phyloP scores from a whole-genome alignment of 2,888 invertebrate species.

The Drosophila mimica region DNA sequence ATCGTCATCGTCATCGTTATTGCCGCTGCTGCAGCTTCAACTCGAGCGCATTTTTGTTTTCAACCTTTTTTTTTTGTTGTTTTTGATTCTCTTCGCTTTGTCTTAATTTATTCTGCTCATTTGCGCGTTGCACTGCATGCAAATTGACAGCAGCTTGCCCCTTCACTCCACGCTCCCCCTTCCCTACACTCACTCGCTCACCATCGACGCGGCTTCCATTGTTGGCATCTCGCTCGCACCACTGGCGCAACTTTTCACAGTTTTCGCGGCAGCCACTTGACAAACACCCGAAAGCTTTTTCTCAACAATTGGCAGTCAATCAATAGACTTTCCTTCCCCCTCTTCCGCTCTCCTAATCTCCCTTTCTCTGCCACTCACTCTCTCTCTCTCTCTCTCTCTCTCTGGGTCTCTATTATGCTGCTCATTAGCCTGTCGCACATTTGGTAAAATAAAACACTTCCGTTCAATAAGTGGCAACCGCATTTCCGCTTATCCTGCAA shows the following conservation, averaged over 20 bases:
- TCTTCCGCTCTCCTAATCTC: slow-evolving; percentile 12
- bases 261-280: slow-evolving; percentile 55
- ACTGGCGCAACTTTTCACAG: background rate
- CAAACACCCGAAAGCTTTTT: slow-evolving; percentile 78
- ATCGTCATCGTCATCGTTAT: slow-evolving; percentile 1
- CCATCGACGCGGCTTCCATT: background rate
- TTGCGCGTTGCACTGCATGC: slow-evolving; percentile 62
- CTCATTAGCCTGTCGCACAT: slow-evolving; percentile 67
- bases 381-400: slow-evolving; percentile 1
- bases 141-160: slow-evolving; percentile 40
- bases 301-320: slow-evolving; percentile 61
- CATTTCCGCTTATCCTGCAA: slow-evolving; percentile 68
- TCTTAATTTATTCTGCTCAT: slow-evolving; percentile 73
- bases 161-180: background rate
- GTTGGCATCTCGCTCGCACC: slow-evolving; percentile 27
- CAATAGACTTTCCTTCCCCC: slow-evolving; percentile 39
- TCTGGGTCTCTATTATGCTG: slow-evolving; percentile 5
- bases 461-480: slow-evolving; percentile 71
- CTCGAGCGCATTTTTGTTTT: slow-evolving; percentile 30
- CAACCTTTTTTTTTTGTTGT: slow-evolving; percentile 4
- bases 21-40: slow-evolving; percentile 46
- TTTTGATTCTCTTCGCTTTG: slow-evolving; percentile 33
- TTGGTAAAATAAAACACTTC: slow-evolving; percentile 72
- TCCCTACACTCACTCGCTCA: background rate
- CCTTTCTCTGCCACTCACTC: background rate